These are phyloP conservation scores for Phrynocephalus forsythii DNA, from an alignment of 2,797 vertebrate genomes.

Conservation along the genomic window DNA sequence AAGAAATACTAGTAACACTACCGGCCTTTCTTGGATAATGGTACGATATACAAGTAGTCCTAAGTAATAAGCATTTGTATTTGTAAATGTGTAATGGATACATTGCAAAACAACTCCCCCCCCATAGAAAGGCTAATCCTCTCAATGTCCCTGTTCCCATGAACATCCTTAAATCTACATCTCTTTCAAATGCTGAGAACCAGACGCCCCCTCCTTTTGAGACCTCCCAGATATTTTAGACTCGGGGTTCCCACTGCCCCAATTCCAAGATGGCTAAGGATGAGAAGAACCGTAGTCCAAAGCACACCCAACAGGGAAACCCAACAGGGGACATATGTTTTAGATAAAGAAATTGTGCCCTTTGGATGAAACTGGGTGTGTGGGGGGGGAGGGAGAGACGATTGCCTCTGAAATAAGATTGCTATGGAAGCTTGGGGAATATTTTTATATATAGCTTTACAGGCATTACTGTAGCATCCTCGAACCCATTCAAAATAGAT, in stretches of 20 bases:
- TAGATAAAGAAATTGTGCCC: slow-evolving; percentile 41
- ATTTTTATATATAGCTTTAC: slow-evolving; percentile 23
- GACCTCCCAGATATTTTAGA: background rate
- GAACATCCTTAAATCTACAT: slow-evolving; percentile 42
- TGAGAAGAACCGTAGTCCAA: background rate
- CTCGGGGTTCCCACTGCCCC: background rate
- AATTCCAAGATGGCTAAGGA: background rate
- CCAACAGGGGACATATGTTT: background rate
- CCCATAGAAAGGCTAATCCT: slow-evolving; percentile 3
- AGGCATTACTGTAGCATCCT: slow-evolving; percentile 17
- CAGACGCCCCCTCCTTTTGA: background rate
- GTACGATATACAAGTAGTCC: background rate
- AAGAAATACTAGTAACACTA: slow-evolving; percentile 8
- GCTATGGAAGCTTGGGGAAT: slow-evolving; percentile 37
- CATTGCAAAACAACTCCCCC: background rate
- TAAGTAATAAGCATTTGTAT: background rate
- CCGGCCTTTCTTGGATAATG: background rate
- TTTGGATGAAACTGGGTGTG: background rate
- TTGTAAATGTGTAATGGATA: background rate
- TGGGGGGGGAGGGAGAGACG: slow-evolving; percentile 19
- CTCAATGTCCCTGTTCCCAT: slow-evolving; percentile 40
- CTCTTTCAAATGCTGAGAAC: background rate
- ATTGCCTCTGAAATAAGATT: slow-evolving; percentile 32
- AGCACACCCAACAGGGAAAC: background rate
- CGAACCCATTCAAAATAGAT: slow-evolving; percentile 38